Percentiles rank a stretch among this genome's conserved stretches.
These are phyloP conservation scores for Nephrotoma flavescens DNA, from an alignment of 2,888 invertebrate genomes.

Conservation along the genomic window DNA sequence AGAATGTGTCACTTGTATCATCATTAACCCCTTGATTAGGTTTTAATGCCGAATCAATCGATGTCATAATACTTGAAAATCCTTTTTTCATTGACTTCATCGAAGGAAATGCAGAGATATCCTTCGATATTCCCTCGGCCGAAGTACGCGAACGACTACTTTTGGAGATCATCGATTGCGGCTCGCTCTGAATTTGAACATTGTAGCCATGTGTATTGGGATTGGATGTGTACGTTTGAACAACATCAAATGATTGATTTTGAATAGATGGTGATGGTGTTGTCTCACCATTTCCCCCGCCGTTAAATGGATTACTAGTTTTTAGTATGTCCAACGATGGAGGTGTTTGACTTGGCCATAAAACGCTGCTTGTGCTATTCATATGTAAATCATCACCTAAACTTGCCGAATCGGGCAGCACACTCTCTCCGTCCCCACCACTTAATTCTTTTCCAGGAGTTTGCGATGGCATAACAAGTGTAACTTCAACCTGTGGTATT, in stretches of 20 bases:
- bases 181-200: constrained; percentile 29
- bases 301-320: constrained; percentile 22
- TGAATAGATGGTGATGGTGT: constrained; percentile 27
- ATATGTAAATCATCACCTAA: constrained; percentile 57
- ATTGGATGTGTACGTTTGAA: constrained; percentile 25
- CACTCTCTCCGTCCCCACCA: constrained; percentile 69
- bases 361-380: constrained; percentile 37
- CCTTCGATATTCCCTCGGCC: constrained; percentile 30
- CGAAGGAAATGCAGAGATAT: constrained; percentile 29
- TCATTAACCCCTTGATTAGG: constrained; percentile 43
- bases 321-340: constrained; percentile 27
- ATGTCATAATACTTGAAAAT: constrained; percentile 66
- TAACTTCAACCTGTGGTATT: constrained; percentile 75
- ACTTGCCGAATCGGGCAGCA: constrained; percentile 73
- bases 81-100: constrained; percentile 61
- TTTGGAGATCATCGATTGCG: constrained; percentile 21
- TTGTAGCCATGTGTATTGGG: constrained; percentile 33
- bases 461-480: constrained; percentile 72
- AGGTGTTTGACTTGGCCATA: constrained; percentile 28
- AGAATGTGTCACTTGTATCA: constrained; percentile 59
- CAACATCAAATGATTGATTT: constrained; percentile 26
- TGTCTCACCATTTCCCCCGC: neutral
- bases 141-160: constrained; percentile 18
- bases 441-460: constrained; percentile 77
- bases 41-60: constrained; percentile 67